phyloP scores from a whole-genome alignment of 2,113 vertebrate genomes.

The Rattus rattus region DNA sequence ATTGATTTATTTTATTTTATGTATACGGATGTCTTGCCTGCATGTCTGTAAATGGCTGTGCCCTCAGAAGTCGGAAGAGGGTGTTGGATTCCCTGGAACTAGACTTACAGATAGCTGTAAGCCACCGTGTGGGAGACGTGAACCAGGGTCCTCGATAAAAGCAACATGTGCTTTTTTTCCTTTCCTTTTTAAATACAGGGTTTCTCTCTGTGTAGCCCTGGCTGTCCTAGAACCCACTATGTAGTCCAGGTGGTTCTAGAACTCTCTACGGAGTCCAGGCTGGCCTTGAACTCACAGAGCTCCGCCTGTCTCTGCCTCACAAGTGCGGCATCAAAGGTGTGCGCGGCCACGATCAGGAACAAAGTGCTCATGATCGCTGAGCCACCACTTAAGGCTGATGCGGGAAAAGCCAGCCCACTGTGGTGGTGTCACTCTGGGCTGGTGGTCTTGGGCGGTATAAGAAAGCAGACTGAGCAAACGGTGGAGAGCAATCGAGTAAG shows the following conservation, averaged over 20 bases:
- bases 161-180: neutral
- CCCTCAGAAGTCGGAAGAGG: neutral
- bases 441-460: neutral
- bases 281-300: neutral
- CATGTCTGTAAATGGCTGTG: neutral
- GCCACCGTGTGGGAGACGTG: neutral
- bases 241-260: neutral
- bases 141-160: neutral
- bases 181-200: neutral
- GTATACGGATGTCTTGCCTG: neutral
- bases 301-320: neutral
- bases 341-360: neutral
- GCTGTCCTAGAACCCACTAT: neutral
- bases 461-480: neutral
- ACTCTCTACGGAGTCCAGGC: neutral
- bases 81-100: neutral
- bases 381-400: neutral
- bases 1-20: neutral
- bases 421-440: neutral
- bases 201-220: neutral
- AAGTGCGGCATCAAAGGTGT: neutral
- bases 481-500: neutral
- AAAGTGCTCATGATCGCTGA: neutral
- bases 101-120: neutral
- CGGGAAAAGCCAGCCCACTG: neutral